Percentiles rank a stretch among this genome's conserved stretches.
Conservation (phyloP, 2,888 invertebrate genomes). For the Allophyes oxyacanthae region DNA sequence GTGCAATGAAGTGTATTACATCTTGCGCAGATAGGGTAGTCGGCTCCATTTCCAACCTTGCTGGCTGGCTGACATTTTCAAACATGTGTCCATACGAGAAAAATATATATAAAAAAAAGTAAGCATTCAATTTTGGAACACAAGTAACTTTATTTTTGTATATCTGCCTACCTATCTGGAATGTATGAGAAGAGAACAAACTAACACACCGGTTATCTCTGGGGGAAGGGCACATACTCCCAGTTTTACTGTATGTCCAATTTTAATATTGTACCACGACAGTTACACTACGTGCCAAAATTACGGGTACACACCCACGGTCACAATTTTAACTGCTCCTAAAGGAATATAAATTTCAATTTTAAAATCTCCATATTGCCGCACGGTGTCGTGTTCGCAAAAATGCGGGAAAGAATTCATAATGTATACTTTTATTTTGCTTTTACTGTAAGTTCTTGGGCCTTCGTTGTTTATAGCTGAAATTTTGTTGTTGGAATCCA, state of each 20-base stretch:
- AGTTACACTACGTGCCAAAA: constrained; percentile 47
- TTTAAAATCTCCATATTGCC: constrained; percentile 75
- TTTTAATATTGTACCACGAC: constrained; percentile 19
- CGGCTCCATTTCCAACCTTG: no score
- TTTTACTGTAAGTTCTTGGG: constrained; percentile 33
- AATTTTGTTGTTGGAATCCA: constrained; percentile 31
- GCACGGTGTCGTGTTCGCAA: constrained; percentile 49
- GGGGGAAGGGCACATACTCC: constrained; percentile 1
- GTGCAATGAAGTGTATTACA: no score
- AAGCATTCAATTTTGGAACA: no score
- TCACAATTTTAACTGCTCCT: constrained; percentile 71
- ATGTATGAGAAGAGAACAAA: no score
- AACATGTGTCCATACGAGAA: no score
- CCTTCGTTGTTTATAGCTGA: constrained; percentile 23
- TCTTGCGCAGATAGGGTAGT: no score
- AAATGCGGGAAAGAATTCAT: constrained; percentile 54
- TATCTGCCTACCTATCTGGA: no score
- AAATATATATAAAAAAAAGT: no score
- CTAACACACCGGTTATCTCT: background rate
- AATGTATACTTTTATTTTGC: constrained; percentile 47
- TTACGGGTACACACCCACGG: constrained; percentile 40
- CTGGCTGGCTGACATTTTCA: no score
- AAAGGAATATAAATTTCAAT: constrained; percentile 82
- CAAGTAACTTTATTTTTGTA: no score
- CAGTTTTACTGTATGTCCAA: constrained; percentile 1